Evolutionary conservation across 1,140 invertebrate species (phyloP).

Genomic region (Drosophila funebris): DNA sequence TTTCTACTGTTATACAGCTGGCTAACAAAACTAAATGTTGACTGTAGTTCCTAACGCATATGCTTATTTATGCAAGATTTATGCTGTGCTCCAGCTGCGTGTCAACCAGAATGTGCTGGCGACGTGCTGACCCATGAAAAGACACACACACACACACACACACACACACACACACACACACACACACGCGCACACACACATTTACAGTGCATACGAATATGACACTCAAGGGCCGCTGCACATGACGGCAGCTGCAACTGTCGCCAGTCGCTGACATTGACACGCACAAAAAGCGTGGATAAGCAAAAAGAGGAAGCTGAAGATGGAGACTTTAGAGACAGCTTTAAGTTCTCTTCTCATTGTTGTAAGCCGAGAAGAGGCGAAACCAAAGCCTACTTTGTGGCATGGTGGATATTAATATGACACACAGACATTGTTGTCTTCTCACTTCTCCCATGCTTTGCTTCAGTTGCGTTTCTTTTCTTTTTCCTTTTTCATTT

Average conservation of each 20-base stretch:
- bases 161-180: not conserved
- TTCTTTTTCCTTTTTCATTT: not conserved
- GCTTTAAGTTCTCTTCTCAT: conserved; percentile 10
- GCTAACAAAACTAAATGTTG: not conserved
- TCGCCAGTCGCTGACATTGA: conserved; percentile 38
- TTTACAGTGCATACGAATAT: conserved; percentile 1
- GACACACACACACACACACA: not conserved
- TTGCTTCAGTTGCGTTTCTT: not conserved
- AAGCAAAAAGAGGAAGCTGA: not conserved
- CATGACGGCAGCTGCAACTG: conserved; percentile 39
- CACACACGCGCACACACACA: not conserved
- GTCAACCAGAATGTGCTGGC: conserved; percentile 31
- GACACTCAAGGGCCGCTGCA: conserved; percentile 31
- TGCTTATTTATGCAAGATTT: not conserved
- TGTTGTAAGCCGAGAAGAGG: not conserved
- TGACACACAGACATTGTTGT: not conserved
- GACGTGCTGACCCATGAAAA: conserved; percentile 28
- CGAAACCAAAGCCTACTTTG: conserved; percentile 2
- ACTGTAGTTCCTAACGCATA: not conserved
- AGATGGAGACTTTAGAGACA: not conserved
- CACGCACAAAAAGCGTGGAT: conserved; percentile 13
- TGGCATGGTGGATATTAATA: conserved; percentile 1
- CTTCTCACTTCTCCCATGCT: not conserved
- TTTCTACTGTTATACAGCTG: not conserved
- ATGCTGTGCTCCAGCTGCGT: conserved; percentile 6